phyloP scores from a whole-genome alignment of 2,888 invertebrate species.

The Parasteatoda lunata region DNA sequence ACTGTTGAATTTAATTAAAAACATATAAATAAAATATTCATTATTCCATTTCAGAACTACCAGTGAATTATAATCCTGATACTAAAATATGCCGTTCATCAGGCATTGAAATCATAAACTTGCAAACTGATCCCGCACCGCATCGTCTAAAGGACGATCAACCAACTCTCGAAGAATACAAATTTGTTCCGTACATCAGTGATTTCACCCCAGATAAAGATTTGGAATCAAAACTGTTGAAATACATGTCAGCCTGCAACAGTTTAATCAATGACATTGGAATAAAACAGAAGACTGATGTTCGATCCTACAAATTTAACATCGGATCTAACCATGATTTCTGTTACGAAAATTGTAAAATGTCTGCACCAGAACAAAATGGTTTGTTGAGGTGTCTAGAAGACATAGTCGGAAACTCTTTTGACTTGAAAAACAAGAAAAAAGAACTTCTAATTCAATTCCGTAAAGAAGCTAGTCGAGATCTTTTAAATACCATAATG shows the following conservation, averaged over 20 bases:
- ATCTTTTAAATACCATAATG: constrained; percentile 68
- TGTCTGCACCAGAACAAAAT: background rate
- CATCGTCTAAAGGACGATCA: constrained; percentile 82
- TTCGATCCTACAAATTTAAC: background rate
- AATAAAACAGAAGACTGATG: background rate
- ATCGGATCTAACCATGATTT: background rate
- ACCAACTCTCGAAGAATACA: constrained; percentile 38
- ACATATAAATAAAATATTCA: no score
- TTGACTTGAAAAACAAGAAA: background rate
- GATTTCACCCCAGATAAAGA: background rate
- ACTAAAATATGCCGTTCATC: constrained; percentile 25
- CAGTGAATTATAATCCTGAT: constrained; percentile 30
- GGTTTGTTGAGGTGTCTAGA: background rate
- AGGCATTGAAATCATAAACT: constrained; percentile 41
- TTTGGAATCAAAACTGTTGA: background rate
- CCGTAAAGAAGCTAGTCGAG: constrained; percentile 29
- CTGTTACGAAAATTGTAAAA: background rate
- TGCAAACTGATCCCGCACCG: constrained; percentile 15
- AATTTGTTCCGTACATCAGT: constrained; percentile 42
- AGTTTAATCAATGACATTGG: constrained; percentile 3
- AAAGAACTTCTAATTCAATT: constrained; percentile 3
- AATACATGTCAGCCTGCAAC: constrained; percentile 33
- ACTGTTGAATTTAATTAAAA: no score
- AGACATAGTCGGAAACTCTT: background rate
- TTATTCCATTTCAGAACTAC: constrained; percentile 24